Percentiles rank a stretch among this genome's conserved stretches.
These are phyloP conservation scores for honey bee (Apis mellifera) DNA, from an alignment of 1,140 invertebrate genomes.

Conservation along the genomic window Amel_HAv3.1 CM009933.2:6044001-6044500, in stretches of 20 bases:
- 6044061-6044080: no score
- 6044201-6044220: background rate
- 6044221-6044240: conserved; percentile 33
- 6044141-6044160: no score
- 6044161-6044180: background rate
- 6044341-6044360: conserved; percentile 14
- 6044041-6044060: no score
- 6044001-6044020: conserved; percentile 56
- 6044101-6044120: background rate
- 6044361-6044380: background rate
- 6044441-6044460: no score
- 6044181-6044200: conserved; percentile 47
- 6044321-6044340: background rate
- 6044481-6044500: no score
- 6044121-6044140: background rate
- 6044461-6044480: no score
- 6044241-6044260: conserved; percentile 23
- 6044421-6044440: no score
- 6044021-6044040: no score
- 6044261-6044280: background rate
- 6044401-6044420: no score
- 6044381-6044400: background rate
- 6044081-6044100: background rate
- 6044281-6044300: conserved; percentile 23
- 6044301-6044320: background rate